Evolutionary conservation across 1,140 invertebrate genomes (phyloP).

Genomic region (Pseudomyrmex cubaensis): DNA sequence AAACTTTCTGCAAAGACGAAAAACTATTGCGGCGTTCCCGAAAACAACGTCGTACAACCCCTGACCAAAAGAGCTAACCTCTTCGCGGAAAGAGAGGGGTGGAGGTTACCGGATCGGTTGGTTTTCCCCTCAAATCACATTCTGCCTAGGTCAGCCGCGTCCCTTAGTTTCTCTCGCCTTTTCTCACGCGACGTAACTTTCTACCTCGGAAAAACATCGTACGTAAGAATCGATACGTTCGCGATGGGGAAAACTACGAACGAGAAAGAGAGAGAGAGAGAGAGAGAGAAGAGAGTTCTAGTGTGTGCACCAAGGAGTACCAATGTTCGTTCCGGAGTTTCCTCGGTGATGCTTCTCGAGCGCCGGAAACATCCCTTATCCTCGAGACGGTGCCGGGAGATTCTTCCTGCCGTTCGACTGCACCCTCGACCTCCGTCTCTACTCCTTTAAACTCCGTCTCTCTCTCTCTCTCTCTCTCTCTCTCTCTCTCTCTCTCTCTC

Average conservation of each 20-base stretch:
- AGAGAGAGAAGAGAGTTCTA: constrained; percentile 6
- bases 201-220: constrained; percentile 73
- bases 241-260: constrained; percentile 51
- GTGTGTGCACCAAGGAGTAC: constrained; percentile 47
- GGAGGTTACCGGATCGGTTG: constrained; percentile 8
- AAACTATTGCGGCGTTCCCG: constrained; percentile 10
- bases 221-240: constrained; percentile 76
- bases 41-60: constrained; percentile 30
- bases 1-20: constrained; percentile 2
- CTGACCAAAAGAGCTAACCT: background rate
- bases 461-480: background rate
- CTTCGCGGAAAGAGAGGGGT: background rate
- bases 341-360: constrained; percentile 69
- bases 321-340: constrained; percentile 62
- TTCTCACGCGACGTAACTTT: constrained; percentile 61
- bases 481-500: background rate
- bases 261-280: constrained; percentile 57
- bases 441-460: constrained; percentile 41
- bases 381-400: constrained; percentile 68
- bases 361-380: constrained; percentile 75
- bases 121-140: constrained; percentile 44
- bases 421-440: constrained; percentile 61
- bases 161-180: constrained; percentile 20
- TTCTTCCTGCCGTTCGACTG: constrained; percentile 70
- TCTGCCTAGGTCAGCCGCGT: constrained; percentile 72